Evolutionary conservation across 2,888 invertebrate genomes (phyloP).

Genomic region (Pheosia tremula): DNA sequence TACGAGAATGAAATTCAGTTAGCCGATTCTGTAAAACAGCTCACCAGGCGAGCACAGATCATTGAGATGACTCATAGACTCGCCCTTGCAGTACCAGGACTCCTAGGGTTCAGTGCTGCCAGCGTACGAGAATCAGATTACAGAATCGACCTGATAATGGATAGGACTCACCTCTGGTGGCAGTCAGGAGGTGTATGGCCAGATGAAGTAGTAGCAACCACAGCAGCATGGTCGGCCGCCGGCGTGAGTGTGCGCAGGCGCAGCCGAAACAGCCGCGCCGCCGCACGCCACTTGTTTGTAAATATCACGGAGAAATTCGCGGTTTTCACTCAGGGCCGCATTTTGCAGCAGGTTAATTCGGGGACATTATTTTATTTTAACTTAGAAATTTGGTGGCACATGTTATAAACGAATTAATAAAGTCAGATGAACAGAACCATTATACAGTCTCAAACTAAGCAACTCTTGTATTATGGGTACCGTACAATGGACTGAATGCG

Average conservation of each 20-base stretch:
- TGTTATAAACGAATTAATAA: no score
- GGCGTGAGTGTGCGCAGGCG: conserved; percentile 32
- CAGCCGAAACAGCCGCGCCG: conserved; percentile 19
- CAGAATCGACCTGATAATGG: neutral
- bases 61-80: no score
- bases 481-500: no score
- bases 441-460: no score
- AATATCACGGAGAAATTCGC: conserved; percentile 51
- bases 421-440: no score
- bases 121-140: no score
- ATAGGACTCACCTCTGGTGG: conserved; percentile 31
- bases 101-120: no score
- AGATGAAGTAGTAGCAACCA: conserved; percentile 36
- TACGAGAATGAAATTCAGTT: no score
- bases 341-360: conserved; percentile 16
- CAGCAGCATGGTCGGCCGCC: conserved; percentile 43
- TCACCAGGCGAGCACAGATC: no score
- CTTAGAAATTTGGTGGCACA: neutral
- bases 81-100: no score
- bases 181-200: conserved; percentile 33
- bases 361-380: neutral
- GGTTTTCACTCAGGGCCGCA: conserved; percentile 47
- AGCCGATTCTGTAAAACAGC: no score
- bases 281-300: conserved; percentile 56
- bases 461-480: no score